Evolutionary conservation across 2,797 vertebrate species (phyloP), one percentile per base, ranked within the genome.

Genomic region (Periparus ater): DNA sequence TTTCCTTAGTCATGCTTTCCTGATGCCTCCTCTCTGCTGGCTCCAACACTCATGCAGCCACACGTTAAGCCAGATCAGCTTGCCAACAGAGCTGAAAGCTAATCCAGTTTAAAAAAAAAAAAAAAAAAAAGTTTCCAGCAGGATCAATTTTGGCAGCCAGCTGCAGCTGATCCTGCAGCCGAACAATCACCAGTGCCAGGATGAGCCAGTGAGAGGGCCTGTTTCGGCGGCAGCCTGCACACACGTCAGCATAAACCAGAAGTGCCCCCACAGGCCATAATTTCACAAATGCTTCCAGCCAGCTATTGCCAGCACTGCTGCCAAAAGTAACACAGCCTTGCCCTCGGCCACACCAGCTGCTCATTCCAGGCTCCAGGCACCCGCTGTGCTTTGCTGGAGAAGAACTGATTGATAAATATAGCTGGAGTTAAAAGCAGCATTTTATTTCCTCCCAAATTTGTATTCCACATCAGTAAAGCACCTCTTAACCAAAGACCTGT

Each of bases 1-100:
- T 91, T 96, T 60, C 93, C 93, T 92, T 94, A 93, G 93, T 94
- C 91, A 91, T 93, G 93, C 72, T 92, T 95, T 96, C 93, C 93
- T 71, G 75, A 95, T 88, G 91, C 42, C 78, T 95, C 13, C 53
- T 87, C 67, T 93, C 68, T 2, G 1, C 76, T 93, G 84, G 91
- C 93, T 95, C 67, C 0, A 0, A 62, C 54, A 40, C 53, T 90
- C 66, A 36, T 45, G 82, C 2, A 13, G 85, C 75, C 78, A 89
- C 93, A 95, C 21, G 63, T 89, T 80, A 91, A 38, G 78, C 58
- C 60, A 68, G 57, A 85, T 61, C 8, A 0, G 7, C 57, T 71
- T 93, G 92, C 95, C 96, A 95, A 89, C 30, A 67, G 78, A 89
- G 72, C 78, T 53, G 65, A 94, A 89, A 92, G 53, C 60, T 87